Evolutionary conservation across 2,113 vertebrate genomes (phyloP).

Genomic region (Dromiciops gliroides): DNA sequence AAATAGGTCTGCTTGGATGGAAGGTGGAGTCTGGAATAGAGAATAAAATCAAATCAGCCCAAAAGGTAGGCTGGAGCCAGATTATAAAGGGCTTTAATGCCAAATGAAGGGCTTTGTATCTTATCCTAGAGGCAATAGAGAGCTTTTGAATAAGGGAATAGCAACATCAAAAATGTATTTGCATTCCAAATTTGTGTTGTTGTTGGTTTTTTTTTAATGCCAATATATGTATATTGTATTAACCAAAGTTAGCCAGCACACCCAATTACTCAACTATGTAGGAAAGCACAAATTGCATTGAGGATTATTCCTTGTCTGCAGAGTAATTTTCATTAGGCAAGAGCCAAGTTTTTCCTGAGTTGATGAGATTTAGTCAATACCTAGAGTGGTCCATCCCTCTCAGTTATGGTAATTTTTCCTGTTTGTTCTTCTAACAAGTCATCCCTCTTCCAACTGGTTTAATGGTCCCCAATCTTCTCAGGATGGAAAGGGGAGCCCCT

Average conservation of each 20-base stretch:
- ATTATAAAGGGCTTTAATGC: background rate
- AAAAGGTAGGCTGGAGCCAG: background rate
- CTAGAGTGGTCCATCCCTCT: background rate
- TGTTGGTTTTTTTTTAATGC: background rate
- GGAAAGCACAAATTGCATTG: background rate
- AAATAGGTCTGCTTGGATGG: background rate
- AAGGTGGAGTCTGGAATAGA: background rate
- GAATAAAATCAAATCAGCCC: background rate
- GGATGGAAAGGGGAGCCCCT: background rate
- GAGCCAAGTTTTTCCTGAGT: background rate
- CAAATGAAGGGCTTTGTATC: background rate
- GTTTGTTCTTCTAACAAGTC: background rate
- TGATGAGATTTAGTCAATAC: rapidly evolving
- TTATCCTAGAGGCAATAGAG: background rate
- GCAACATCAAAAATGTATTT: background rate
- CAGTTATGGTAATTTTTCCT: rapidly evolving
- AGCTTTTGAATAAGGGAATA: background rate
- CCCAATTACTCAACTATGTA: background rate
- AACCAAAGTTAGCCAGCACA: background rate
- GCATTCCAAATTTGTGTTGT: background rate
- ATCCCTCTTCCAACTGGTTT: background rate
- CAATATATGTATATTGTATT: background rate
- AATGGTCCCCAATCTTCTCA: background rate
- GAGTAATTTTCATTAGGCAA: background rate
- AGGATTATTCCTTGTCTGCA: background rate